A percentile compares a stretch with the other conserved stretches of the same genome.
Conservation (phyloP, 2,113 vertebrate species). For the Neolamprologus hecqui region DNA sequence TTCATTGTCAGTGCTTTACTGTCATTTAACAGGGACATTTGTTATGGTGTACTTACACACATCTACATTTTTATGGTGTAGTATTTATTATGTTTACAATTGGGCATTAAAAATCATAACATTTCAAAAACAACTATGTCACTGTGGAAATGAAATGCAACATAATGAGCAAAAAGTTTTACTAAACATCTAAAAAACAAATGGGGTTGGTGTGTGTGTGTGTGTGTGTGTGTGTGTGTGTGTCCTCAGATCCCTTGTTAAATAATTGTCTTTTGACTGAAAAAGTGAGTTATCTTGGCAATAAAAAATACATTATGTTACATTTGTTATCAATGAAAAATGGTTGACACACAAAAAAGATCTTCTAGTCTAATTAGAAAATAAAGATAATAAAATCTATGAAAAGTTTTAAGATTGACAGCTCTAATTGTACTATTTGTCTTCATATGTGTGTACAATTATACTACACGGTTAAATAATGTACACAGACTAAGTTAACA, state of each 20-base stretch:
- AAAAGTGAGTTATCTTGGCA: not conserved
- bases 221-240: not conserved
- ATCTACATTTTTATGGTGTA: not conserved
- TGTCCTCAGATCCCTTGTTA: not conserved
- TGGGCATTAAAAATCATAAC: not conserved
- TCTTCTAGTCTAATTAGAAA: not conserved
- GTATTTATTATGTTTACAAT: not conserved
- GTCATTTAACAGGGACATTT: not conserved
- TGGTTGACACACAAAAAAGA: not conserved
- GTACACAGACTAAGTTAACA: not conserved
- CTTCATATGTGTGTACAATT: not conserved
- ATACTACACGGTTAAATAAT: not conserved
- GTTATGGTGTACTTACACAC: not conserved
- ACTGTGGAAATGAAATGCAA: not conserved
- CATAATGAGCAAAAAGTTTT: not conserved
- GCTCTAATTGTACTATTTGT: not conserved
- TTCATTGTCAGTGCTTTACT: not conserved
- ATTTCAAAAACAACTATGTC: not conserved
- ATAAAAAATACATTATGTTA: not conserved
- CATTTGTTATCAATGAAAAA: not conserved
- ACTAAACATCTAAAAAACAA: not conserved
- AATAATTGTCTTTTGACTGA: not conserved
- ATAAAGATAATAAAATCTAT: not conserved
- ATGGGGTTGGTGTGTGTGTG: not conserved
- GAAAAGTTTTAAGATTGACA: not conserved